These are phyloP conservation scores for Reticulitermes speratus DNA, from an alignment of 1,140 invertebrate genomes.

Conservation along the genomic window DNA sequence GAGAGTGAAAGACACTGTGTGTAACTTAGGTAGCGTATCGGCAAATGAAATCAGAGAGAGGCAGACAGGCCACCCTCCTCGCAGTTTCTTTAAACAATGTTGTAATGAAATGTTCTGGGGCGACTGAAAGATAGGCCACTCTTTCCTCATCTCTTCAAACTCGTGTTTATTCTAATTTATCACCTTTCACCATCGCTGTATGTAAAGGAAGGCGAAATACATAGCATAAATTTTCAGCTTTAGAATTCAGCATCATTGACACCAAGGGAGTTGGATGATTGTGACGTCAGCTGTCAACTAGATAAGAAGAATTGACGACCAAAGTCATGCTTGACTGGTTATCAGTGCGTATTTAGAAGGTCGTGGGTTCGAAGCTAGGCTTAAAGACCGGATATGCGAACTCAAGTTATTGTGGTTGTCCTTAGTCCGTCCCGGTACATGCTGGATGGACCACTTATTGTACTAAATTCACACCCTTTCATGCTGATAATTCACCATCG, in stretches of 20 bases:
- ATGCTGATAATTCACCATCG: too few relatives aligned
- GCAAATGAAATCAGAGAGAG: constrained; percentile 32
- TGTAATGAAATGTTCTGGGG: constrained; percentile 31
- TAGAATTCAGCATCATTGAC: background rate
- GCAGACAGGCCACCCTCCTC: background rate
- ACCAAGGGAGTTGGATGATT: background rate
- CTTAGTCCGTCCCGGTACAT: too few relatives aligned
- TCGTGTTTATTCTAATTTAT: constrained; percentile 36
- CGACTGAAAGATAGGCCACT: constrained; percentile 14
- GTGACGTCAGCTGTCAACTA: background rate
- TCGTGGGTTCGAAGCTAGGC: too few relatives aligned
- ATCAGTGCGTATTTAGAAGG: too few relatives aligned
- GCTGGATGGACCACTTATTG: too few relatives aligned
- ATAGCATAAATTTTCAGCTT: background rate
- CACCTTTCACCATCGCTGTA: constrained; percentile 31
- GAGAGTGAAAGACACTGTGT: background rate
- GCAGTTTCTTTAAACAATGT: constrained; percentile 31
- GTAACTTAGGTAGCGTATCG: constrained; percentile 27
- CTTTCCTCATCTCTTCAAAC: constrained; percentile 14
- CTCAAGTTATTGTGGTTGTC: too few relatives aligned
- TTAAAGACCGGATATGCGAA: too few relatives aligned
- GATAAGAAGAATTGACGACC: too few relatives aligned
- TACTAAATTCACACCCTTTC: too few relatives aligned
- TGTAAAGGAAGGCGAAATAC: constrained; percentile 6
- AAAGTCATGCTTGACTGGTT: too few relatives aligned